Percentiles rank a stretch among this genome's conserved stretches.
Evolutionary conservation across 2,797 vertebrate genomes (phyloP).

Genomic region (Pitangus sulphuratus): DNA sequence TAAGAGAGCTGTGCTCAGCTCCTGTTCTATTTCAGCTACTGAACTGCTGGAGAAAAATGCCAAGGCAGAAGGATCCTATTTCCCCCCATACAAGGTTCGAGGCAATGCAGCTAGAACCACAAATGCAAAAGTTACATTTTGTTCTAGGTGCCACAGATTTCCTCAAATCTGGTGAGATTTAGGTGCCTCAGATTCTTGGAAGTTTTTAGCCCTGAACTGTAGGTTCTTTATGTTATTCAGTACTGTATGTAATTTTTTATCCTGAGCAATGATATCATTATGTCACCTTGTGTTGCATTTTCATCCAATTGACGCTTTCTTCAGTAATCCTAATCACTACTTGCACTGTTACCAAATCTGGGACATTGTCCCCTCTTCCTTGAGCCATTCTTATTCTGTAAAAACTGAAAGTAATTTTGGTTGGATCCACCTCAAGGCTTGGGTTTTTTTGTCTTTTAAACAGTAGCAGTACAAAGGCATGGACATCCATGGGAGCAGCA

Average conservation of each 20-base stretch:
- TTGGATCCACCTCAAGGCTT: neutral
- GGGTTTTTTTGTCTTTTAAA: neutral
- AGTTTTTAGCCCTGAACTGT: neutral
- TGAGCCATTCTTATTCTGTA: neutral
- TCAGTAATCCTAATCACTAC: neutral
- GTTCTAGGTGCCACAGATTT: neutral
- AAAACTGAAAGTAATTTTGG: neutral
- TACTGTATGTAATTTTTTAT: neutral
- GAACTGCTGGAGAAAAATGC: neutral
- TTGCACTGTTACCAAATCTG: neutral
- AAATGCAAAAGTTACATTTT: neutral
- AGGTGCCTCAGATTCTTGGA: neutral
- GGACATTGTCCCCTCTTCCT: neutral
- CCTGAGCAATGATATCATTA: neutral
- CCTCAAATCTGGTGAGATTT: neutral
- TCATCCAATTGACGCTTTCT: neutral
- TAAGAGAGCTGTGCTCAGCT: neutral
- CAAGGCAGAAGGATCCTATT: neutral
- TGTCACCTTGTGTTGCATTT: neutral
- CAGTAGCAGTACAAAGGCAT: neutral
- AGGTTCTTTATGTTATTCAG: neutral
- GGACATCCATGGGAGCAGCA: neutral
- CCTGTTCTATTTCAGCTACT: neutral
- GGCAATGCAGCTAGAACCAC: neutral
- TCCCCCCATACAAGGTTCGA: neutral